A percentile compares a stretch with the other conserved stretches of the same genome.
phyloP scores from a whole-genome alignment of 2,888 invertebrate genomes.

The Macrosiphum euphorbiae region DNA sequence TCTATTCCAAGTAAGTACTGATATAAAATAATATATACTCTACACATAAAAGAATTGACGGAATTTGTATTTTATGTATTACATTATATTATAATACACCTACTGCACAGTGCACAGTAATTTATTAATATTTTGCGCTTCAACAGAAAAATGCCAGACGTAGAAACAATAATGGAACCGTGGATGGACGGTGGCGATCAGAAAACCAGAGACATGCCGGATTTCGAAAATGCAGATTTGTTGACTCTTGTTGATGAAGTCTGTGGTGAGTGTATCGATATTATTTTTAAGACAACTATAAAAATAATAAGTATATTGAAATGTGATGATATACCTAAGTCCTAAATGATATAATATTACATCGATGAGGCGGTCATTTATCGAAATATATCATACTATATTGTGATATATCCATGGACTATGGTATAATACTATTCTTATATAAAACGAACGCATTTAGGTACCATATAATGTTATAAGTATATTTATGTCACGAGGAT shows the following conservation, averaged over 20 bases:
- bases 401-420: too few relatives aligned
- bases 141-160: slow-evolving; percentile 54
- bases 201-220: slow-evolving; percentile 8
- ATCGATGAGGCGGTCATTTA: too few relatives aligned
- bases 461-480: too few relatives aligned
- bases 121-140: neutral
- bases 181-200: slow-evolving; percentile 19
- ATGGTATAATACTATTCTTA: too few relatives aligned
- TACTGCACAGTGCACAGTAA: neutral
- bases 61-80: neutral
- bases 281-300: neutral
- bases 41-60: neutral
- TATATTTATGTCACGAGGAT: too few relatives aligned
- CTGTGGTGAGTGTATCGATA: slow-evolving; percentile 38
- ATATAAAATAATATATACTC: neutral
- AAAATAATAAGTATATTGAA: neutral
- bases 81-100: neutral
- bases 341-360: too few relatives aligned
- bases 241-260: slow-evolving; percentile 44
- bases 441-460: too few relatives aligned
- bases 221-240: slow-evolving; percentile 55
- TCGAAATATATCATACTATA: too few relatives aligned
- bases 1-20: slow-evolving; percentile 38
- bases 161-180: slow-evolving; percentile 47
- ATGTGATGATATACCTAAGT: too few relatives aligned